phyloP scores from a whole-genome alignment of 1,140 invertebrate genomes.

The Centruroides vittatus region DNA sequence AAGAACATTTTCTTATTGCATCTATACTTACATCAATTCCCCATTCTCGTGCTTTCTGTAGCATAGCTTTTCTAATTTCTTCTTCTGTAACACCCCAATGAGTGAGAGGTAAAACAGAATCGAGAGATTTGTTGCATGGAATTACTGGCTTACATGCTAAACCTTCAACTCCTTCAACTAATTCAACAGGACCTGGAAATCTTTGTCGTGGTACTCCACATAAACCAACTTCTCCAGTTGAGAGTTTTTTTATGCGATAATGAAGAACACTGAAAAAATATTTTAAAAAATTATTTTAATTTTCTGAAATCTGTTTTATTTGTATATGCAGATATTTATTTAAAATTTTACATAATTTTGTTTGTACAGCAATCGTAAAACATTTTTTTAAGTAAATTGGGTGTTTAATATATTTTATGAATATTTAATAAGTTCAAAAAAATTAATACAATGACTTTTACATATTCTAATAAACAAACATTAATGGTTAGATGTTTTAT shows the following conservation, averaged over 20 bases:
- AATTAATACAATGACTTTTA: too few species aligned
- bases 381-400: too few species aligned
- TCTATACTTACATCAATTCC: conserved; percentile 21
- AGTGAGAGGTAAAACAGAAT: conserved; percentile 25
- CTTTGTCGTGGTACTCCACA: conserved; percentile 19
- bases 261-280: conserved; percentile 20
- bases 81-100: conserved; percentile 32
- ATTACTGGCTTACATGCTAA: conserved; percentile 23
- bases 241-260: conserved; percentile 21
- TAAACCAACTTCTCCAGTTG: conserved; percentile 17
- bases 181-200: conserved; percentile 18
- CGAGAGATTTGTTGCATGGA: conserved; percentile 26
- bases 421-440: too few species aligned
- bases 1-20: background rate
- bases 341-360: too few species aligned
- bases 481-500: too few species aligned
- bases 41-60: conserved; percentile 25
- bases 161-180: conserved; percentile 22
- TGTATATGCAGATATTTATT: too few species aligned
- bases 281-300: too few species aligned
- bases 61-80: conserved; percentile 28
- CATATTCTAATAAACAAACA: too few species aligned
- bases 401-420: too few species aligned
- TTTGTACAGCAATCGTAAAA: too few species aligned
- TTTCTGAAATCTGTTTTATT: too few species aligned